These are phyloP conservation scores for Drosophila pseudotakahashii DNA, from an alignment of 2,888 invertebrate species.

Conservation along the genomic window DNA sequence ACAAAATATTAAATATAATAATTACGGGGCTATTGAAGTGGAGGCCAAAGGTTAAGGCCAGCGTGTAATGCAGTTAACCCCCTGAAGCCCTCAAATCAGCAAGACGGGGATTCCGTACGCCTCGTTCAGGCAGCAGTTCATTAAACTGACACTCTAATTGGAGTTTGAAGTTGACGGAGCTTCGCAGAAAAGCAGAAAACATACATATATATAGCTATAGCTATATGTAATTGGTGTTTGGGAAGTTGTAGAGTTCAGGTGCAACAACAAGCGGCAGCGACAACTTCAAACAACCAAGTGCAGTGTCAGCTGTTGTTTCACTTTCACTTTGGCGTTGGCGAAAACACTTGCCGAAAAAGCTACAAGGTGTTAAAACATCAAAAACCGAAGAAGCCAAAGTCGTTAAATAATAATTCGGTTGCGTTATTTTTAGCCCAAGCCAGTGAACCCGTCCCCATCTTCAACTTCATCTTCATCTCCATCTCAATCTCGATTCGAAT, in stretches of 20 bases:
- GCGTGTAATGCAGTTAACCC: constrained; percentile 24
- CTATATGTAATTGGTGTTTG: constrained; percentile 39
- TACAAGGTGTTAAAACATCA: constrained; percentile 67
- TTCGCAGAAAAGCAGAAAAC: constrained; percentile 66
- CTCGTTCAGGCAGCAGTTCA: constrained; percentile 66
- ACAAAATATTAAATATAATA: constrained; percentile 23
- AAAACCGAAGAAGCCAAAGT: constrained; percentile 54
- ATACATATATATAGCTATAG: constrained; percentile 25
- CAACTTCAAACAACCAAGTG: constrained; percentile 68
- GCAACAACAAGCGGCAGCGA: constrained; percentile 55
- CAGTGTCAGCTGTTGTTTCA: constrained; percentile 66
- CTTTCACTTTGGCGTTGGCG: constrained; percentile 69
- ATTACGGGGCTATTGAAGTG: constrained; percentile 16
- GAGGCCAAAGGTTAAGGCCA: constrained; percentile 52
- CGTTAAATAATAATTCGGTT: constrained; percentile 76
- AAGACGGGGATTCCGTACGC: constrained; percentile 2
- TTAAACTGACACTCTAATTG: constrained; percentile 79
- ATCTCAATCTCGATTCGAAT: constrained; percentile 26
- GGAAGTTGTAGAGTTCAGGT: constrained; percentile 74
- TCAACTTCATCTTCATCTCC: not conserved
- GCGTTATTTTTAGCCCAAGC: constrained; percentile 60
- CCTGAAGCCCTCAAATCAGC: constrained; percentile 10
- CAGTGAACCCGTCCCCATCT: constrained; percentile 59
- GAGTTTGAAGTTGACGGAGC: constrained; percentile 72
- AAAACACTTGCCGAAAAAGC: constrained; percentile 62